Percentiles rank a stretch among this genome's conserved stretches.
Conservation (phyloP, 1,140 invertebrate species). For the Sarcophaga peregrina region DNA sequence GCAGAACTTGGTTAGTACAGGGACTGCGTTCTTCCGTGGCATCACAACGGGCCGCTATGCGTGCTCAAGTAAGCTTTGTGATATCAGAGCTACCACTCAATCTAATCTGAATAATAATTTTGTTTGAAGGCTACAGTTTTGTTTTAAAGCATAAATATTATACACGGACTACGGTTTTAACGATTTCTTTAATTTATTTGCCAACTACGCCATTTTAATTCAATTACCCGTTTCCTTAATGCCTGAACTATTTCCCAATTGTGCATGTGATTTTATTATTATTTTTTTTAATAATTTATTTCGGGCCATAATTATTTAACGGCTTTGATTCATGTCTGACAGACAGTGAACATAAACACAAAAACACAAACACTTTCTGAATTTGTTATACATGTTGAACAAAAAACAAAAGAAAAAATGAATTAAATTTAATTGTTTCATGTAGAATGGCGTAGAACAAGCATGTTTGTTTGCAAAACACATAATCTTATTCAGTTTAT, state of each 20-base stretch:
- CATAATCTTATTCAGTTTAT: no score
- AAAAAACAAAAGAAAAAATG: not conserved
- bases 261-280: not conserved
- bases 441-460: not conserved
- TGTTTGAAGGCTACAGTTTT: no score
- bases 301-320: not conserved
- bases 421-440: constrained; percentile 6
- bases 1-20: no score
- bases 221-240: not conserved
- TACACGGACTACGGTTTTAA: no score
- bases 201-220: not conserved
- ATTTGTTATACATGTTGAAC: not conserved
- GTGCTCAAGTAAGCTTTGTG: no score
- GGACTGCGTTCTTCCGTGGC: no score
- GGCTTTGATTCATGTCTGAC: not conserved
- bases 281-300: not conserved
- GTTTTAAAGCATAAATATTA: no score
- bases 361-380: not conserved
- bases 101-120: no score
- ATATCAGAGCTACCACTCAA: no score
- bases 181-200: no score
- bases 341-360: not conserved
- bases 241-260: not conserved
- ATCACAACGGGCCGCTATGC: no score
- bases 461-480: no score